Conservation (phyloP, 2,113 vertebrate species). For the Ammospiza nelsoni region DNA sequence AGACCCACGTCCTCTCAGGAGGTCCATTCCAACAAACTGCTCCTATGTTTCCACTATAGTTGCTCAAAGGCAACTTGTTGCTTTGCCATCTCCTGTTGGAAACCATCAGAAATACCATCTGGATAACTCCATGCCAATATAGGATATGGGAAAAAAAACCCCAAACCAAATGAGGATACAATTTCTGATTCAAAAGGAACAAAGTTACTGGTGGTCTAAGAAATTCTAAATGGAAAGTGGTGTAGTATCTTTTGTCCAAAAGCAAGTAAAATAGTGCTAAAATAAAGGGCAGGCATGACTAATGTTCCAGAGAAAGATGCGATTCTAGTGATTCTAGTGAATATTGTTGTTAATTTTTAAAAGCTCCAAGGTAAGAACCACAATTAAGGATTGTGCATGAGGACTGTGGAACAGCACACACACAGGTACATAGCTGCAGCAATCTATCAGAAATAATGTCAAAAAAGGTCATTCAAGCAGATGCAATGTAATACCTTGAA, state of each 20-base stretch:
- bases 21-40: constrained; percentile 34
- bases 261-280: constrained; percentile 54
- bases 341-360: too few species aligned
- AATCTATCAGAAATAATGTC: background rate
- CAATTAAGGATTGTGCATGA: background rate
- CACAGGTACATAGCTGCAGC: background rate
- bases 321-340: constrained; percentile 11
- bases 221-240: constrained; percentile 44
- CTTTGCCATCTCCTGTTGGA: constrained; percentile 43
- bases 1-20: background rate
- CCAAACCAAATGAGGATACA: background rate
- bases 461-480: background rate
- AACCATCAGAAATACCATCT: constrained; percentile 46
- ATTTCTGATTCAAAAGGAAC: constrained; percentile 51
- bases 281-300: constrained; percentile 43
- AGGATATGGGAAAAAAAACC: background rate
- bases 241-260: constrained; percentile 38
- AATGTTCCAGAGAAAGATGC: constrained; percentile 55
- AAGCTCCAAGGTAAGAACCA: background rate
- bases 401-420: background rate
- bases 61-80: constrained; percentile 34
- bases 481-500: background rate
- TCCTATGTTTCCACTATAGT: constrained; percentile 2
- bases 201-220: constrained; percentile 45
- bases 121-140: constrained; percentile 5